Base-by-base conservation (phyloP, 2,888 invertebrate species). In the Leptopilina drosophilae region DNA sequence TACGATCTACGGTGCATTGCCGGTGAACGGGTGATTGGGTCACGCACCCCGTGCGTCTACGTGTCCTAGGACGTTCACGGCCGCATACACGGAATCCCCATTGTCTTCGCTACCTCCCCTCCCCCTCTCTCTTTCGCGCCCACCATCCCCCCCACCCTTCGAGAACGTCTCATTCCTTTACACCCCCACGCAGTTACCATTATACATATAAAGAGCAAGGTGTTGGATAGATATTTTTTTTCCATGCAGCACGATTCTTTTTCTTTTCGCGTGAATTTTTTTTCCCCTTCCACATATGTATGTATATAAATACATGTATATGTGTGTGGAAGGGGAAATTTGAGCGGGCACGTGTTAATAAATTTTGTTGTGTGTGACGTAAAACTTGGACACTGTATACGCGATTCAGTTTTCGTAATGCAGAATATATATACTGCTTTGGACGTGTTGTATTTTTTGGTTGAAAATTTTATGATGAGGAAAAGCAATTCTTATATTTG, bases 41-140 rank as follows among this genome's bases (percentile, higher is more conserved):
- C 90, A 90, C 89, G 89, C 89, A 90, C 90, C 90, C 88, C 89
- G 87, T 87, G 86, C 84, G 86, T 87, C 86, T 87, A 87, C 86
- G 86, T 86, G 87, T 85, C 88, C 88, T 90, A 90, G 89, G 89
- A 89, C 90, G 89, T 90, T 90, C 90, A 89, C 87, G 89, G 89
- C 84, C 90, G 88, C 85, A 85, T 86, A 82, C 85, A 84, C 86
- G 89, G 88, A 89, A 89, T 89, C 83, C 87, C 87, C 86, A 87
- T 87, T 88, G 84, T 85, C 85, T 86, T 84, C 83, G 46, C 82
- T 59, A 73, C 20, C 59, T 56, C 53, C 64, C n/a, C 56, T n/a
- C 42, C 76, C 77, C 33, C 62, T 56, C 56, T 89, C 83, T 33
- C 87, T 86, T 85, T 84, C 83, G 33, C 59, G 64, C 62, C 64